A percentile compares a stretch with the other conserved stretches of the same genome.
phyloP scores from a whole-genome alignment of 2,888 invertebrate species.

The Anoplius nigerrimus region DNA sequence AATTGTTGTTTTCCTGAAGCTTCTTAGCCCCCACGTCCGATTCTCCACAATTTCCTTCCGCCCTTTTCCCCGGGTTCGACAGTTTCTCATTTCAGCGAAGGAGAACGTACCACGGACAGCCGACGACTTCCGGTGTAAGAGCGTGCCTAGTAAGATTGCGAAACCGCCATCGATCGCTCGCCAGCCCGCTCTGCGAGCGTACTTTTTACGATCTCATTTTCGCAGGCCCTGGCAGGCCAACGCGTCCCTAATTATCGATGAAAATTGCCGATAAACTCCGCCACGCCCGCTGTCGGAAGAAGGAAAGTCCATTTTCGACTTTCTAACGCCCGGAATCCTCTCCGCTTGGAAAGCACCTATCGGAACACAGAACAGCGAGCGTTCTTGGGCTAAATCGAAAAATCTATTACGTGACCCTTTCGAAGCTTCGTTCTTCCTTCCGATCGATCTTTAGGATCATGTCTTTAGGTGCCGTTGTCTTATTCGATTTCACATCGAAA shows the following conservation, averaged over 20 bases:
- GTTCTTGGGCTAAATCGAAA: too few species aligned
- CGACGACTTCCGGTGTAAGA: slow-evolving; percentile 46
- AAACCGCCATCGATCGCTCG: slow-evolving; percentile 32
- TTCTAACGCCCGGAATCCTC: neutral
- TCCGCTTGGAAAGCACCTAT: too few species aligned
- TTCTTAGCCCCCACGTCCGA: neutral
- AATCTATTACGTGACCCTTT: too few species aligned
- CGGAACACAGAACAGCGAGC: too few species aligned
- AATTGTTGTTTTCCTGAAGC: too few species aligned
- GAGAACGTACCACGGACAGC: slow-evolving; percentile 10
- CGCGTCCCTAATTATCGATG: neutral
- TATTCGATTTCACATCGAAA: slow-evolving; percentile 51
- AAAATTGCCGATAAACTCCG: neutral
- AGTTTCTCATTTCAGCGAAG: slow-evolving; percentile 22
- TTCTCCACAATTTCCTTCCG: slow-evolving; percentile 10
- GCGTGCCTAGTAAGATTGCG: slow-evolving; percentile 31
- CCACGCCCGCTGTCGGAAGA: neutral
- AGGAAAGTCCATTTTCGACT: neutral
- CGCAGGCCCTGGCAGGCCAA: too few species aligned
- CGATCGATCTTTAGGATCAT: too few species aligned
- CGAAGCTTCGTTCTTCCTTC: too few species aligned
- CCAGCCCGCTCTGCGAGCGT: neutral
- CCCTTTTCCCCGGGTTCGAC: neutral
- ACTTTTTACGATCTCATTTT: too few species aligned
- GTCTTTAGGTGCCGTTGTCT: slow-evolving; percentile 12